Conservation (phyloP, 2,888 invertebrate species). For the Chirona hameri region DNA sequence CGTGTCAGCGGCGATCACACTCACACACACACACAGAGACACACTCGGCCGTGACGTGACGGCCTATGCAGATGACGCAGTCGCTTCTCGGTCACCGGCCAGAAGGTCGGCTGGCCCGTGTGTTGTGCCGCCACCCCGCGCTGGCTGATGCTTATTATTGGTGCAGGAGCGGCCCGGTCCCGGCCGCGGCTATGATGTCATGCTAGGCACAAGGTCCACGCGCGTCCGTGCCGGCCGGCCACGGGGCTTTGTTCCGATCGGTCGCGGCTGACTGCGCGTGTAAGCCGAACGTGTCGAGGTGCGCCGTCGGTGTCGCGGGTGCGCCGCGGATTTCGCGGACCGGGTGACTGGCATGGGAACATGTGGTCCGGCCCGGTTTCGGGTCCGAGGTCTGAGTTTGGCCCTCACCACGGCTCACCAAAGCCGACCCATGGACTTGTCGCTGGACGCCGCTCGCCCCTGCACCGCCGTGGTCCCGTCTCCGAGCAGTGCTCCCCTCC, state of each 20-base stretch:
- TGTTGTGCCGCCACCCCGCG: not conserved
- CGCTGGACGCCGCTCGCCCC: not conserved
- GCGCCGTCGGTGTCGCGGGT: not conserved
- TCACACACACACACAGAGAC: too few species aligned
- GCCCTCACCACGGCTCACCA: not conserved
- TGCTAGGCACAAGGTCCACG: not conserved
- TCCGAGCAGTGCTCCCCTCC: not conserved
- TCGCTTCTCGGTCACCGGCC: too few species aligned
- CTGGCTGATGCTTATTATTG: constrained; percentile 6
- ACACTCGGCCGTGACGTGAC: too few species aligned
- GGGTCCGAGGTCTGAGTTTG: too few species aligned
- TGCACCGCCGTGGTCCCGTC: not conserved
- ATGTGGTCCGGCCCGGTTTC: too few species aligned
- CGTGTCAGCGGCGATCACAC: too few species aligned
- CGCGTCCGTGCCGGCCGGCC: too few species aligned
- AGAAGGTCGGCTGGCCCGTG: not conserved
- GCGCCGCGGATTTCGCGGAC: not conserved
- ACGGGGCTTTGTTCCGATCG: too few species aligned
- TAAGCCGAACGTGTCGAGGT: too few species aligned
- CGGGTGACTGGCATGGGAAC: not conserved
- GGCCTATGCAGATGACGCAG: too few species aligned
- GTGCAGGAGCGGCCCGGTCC: not conserved
- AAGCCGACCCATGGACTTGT: not conserved
- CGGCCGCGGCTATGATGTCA: not conserved
- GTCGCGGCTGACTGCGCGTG: too few species aligned